Base-by-base conservation (phyloP, 2,797 vertebrate genomes). In the Macrochelys suwanniensis region DNA sequence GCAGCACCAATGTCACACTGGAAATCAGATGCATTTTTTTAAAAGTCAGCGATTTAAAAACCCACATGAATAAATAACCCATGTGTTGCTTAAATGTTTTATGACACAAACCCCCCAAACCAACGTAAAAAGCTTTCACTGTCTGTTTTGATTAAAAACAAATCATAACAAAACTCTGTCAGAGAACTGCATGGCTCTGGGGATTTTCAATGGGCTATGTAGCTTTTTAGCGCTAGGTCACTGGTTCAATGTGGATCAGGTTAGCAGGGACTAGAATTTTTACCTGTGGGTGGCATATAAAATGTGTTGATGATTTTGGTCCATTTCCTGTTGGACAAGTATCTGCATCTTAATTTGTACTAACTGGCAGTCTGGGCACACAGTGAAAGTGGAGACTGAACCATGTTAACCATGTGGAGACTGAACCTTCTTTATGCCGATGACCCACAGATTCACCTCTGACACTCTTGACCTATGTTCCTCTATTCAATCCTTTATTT, bases 11-110 rank as follows among this genome's bases (percentile, higher is more conserved):
- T 37, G n/a, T 23, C 68, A 47, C 47, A 47, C 17, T 88, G 85
- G 84, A 97, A 91, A 90, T 82, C 5, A 86, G 79, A 84, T 51
- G 26, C 26, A 2, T 47, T 71, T 92, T 94, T 89, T 77, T 80
- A 78, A 85, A 96, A 96, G 92, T 71, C 49, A 91, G 49, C 82
- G 85, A 53, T 90, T 94, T 92, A 26, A 88, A 95, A 96, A 92
- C 37, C 85, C 37, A 10, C 0, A 0, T 76, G 91, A 95, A 82
- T 97, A 96, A 98, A 97, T 97, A 97, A 97, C 94, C 95, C 92
- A 97, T 95, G 89, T 61, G 86, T 93, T 94, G 82, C 88, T 87
- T 97, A 90, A 96, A 97, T 97, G 80, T 96, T 97, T 97, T 88
- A 98, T 97, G 88, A 95, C 65, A 90, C 80, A 82, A 96, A 93